These are phyloP conservation scores for Parelbella ahira DNA, from an alignment of 2,888 invertebrate species.

Conservation along the genomic window DNA sequence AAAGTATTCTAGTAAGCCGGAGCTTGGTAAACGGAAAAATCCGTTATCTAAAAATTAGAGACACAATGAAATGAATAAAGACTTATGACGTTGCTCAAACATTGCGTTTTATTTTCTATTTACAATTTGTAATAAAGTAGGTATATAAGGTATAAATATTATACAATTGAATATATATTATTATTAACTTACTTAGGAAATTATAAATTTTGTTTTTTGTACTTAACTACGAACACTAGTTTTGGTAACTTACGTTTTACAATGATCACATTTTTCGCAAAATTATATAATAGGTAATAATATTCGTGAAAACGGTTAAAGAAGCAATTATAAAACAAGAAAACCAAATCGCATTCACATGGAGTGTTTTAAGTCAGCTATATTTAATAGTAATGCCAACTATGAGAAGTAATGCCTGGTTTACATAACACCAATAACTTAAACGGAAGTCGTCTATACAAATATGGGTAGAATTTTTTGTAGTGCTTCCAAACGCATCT, in stretches of 20 bases:
- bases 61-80: conserved; percentile 9
- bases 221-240: conserved; percentile 45
- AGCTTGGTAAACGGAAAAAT: conserved; percentile 5
- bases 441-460: too few relatives aligned
- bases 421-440: too few relatives aligned
- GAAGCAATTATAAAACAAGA: too few relatives aligned
- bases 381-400: too few relatives aligned
- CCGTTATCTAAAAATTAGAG: too few relatives aligned
- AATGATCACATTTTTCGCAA: conserved; percentile 24
- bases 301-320: too few relatives aligned
- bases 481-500: too few relatives aligned
- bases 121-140: conserved; percentile 28
- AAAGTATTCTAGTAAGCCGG: conserved; percentile 23
- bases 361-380: too few relatives aligned
- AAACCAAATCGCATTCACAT: too few relatives aligned
- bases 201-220: conserved; percentile 29
- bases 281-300: too few relatives aligned
- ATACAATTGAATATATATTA: conserved; percentile 22
- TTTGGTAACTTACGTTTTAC: conserved; percentile 57
- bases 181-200: conserved; percentile 9
- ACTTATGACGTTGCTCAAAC: conserved; percentile 22
- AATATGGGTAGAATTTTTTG: too few relatives aligned
- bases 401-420: too few relatives aligned
- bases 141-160: conserved; percentile 1
- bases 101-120: conserved; percentile 24